Percentiles rank a stretch among this genome's conserved stretches.
Conservation (phyloP, 2,888 invertebrate species). For the Drosophila recens region DNA sequence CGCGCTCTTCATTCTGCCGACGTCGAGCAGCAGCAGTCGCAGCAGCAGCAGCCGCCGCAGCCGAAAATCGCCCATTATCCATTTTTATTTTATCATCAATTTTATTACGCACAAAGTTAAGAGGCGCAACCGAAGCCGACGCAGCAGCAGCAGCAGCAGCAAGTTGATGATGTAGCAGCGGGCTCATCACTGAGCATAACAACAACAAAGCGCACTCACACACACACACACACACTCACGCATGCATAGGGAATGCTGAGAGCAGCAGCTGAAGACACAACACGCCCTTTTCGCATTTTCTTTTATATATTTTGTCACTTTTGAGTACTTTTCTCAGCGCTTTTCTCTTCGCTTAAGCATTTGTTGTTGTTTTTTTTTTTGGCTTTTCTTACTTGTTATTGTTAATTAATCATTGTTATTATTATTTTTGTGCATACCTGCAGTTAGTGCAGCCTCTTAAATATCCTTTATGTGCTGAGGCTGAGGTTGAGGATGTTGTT, state of each 20-base stretch:
- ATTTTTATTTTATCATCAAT: conserved; percentile 82
- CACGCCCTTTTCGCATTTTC: conserved; percentile 70
- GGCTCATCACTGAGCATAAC: conserved; percentile 56
- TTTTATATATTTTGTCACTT: conserved; percentile 51
- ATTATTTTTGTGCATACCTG: conserved; percentile 41
- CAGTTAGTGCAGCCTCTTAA: conserved; percentile 23
- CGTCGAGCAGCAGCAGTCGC: background rate
- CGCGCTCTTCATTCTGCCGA: conserved; percentile 18
- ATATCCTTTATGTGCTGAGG: conserved; percentile 32
- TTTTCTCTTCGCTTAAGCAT: conserved; percentile 22
- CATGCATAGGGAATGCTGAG: conserved; percentile 27
- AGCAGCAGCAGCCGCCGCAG: conserved; percentile 35
- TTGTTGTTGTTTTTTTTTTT: conserved; percentile 17
- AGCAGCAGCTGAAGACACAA: conserved; percentile 63
- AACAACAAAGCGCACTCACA: conserved; percentile 57
- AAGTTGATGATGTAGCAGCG: conserved; percentile 61
- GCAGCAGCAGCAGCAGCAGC: conserved; percentile 37
- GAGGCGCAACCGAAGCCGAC: conserved; percentile 61
- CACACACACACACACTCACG: conserved; percentile 24
- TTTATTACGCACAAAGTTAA: conserved; percentile 77
- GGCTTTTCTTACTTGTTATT: conserved; percentile 16
- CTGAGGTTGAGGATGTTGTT: conserved; percentile 23
- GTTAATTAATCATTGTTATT: conserved; percentile 27
- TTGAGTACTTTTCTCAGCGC: conserved; percentile 32
- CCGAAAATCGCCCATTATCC: conserved; percentile 80